A percentile compares a stretch with the other conserved stretches of the same genome.
phyloP scores from a whole-genome alignment of 2,888 invertebrate species.

The Leptinotarsa haldemani region DNA sequence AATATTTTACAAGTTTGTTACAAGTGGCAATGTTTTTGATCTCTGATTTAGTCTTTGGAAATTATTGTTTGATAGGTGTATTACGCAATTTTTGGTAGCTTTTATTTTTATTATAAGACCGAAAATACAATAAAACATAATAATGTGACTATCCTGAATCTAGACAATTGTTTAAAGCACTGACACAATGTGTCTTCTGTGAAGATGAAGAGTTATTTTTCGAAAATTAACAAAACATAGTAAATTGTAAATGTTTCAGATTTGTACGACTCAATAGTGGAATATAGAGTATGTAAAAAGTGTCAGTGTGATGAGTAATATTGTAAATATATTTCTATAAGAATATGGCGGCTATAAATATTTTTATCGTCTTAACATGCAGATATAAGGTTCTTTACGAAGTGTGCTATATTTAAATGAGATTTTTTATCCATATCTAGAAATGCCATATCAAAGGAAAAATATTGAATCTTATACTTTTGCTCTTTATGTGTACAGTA shows the following conservation, averaged over 20 bases:
- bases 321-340: conserved; percentile 61
- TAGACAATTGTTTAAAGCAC: conserved; percentile 42
- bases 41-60: conserved; percentile 57
- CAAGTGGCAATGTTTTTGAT: conserved; percentile 66
- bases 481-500: conserved; percentile 77
- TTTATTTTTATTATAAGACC: conserved; percentile 45
- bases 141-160: conserved; percentile 46
- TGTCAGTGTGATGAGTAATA: conserved; percentile 62
- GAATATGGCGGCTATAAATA: conserved; percentile 63
- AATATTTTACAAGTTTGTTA: conserved; percentile 47
- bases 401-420: conserved; percentile 62
- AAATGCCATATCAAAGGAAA: conserved; percentile 66
- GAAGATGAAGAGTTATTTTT: conserved; percentile 53
- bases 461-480: conserved; percentile 63
- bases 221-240: conserved; percentile 43
- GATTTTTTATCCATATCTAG: conserved; percentile 65
- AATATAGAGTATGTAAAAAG: conserved; percentile 44
- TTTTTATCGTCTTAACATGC: conserved; percentile 60
- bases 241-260: conserved; percentile 14
- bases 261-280: conserved; percentile 36
- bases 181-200: conserved; percentile 59
- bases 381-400: conserved; percentile 57
- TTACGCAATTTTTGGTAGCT: conserved; percentile 50
- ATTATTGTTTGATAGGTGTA: conserved; percentile 46
- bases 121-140: conserved; percentile 39